Percentiles rank a stretch among this genome's conserved stretches.
These are phyloP conservation scores for Synaphobranchus kaupii DNA, from an alignment of 2,797 vertebrate genomes.

Conservation along the genomic window DNA sequence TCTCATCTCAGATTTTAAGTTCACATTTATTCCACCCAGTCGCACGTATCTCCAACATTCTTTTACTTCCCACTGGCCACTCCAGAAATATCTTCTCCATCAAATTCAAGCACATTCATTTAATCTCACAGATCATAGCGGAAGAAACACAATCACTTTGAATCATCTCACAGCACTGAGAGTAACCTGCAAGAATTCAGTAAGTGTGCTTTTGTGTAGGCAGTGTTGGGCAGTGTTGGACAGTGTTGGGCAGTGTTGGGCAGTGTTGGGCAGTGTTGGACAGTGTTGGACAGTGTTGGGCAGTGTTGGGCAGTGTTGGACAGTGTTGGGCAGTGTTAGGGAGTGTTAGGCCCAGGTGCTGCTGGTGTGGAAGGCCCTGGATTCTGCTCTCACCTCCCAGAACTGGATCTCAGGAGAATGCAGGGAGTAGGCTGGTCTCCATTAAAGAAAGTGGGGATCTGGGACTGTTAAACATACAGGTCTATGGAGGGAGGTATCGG, in stretches of 20 bases:
- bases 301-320: not conserved
- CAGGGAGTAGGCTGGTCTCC: not conserved
- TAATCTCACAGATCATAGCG: not conserved
- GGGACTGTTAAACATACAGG: not conserved
- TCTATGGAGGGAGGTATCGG: not conserved
- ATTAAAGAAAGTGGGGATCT: not conserved
- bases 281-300: not conserved
- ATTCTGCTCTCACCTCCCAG: not conserved
- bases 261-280: not conserved
- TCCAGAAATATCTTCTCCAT: not conserved
- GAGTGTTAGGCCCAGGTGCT: not conserved
- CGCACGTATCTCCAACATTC: not conserved
- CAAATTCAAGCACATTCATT: not conserved
- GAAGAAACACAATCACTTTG: not conserved
- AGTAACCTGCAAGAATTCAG: not conserved
- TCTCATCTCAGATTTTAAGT: not conserved
- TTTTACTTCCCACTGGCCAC: not conserved
- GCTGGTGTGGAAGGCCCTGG: not conserved
- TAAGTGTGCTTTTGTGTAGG: not conserved
- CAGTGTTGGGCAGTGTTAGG: not conserved
- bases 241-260: not conserved
- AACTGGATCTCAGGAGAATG: not conserved
- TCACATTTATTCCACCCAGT: not conserved
- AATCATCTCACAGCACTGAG: constrained; percentile 1
- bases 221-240: not conserved